phyloP scores from a whole-genome alignment of 1,140 invertebrate species.

The Holcopasites calliopsidis region DNA sequence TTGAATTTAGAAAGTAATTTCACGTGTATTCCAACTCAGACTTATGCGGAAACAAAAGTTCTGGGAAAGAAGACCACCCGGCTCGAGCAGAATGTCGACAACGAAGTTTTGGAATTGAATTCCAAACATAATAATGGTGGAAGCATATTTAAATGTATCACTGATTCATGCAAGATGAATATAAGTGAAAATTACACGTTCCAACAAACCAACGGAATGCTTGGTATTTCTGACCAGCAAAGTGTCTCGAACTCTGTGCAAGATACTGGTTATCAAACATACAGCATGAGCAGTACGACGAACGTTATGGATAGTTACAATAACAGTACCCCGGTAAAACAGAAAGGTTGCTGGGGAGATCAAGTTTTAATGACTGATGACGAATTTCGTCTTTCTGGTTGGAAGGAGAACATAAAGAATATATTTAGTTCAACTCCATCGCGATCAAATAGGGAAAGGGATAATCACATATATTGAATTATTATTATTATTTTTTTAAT shows the following conservation, averaged over 20 bases:
- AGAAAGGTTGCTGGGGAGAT: slow-evolving; percentile 60
- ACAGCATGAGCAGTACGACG: slow-evolving; percentile 68
- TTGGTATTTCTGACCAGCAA: slow-evolving; percentile 61
- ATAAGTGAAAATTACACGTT: slow-evolving; percentile 60
- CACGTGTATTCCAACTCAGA: not conserved
- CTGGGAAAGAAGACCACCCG: not conserved
- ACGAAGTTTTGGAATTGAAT: slow-evolving; percentile 1
- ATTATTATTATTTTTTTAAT: not conserved
- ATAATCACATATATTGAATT: slow-evolving; percentile 20
- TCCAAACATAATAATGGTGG: slow-evolving; percentile 7
- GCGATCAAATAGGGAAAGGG: slow-evolving; percentile 51
- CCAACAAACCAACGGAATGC: slow-evolving; percentile 62
- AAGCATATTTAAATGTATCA: slow-evolving; percentile 39
- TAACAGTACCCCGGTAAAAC: slow-evolving; percentile 56
- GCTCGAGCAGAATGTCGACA: not conserved
- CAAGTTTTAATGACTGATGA: slow-evolving; percentile 56
- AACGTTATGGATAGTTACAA: slow-evolving; percentile 61
- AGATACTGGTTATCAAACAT: slow-evolving; percentile 77
- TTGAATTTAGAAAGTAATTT: not conserved
- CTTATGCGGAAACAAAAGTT: not conserved
- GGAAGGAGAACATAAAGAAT: slow-evolving; percentile 69
- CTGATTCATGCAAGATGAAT: slow-evolving; percentile 59
- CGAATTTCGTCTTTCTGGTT: slow-evolving; percentile 64
- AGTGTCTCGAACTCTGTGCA: slow-evolving; percentile 66
- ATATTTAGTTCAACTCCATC: slow-evolving; percentile 76